Conservation (phyloP, 1,140 invertebrate genomes). For the Spodoptera frugiperda region DNA sequence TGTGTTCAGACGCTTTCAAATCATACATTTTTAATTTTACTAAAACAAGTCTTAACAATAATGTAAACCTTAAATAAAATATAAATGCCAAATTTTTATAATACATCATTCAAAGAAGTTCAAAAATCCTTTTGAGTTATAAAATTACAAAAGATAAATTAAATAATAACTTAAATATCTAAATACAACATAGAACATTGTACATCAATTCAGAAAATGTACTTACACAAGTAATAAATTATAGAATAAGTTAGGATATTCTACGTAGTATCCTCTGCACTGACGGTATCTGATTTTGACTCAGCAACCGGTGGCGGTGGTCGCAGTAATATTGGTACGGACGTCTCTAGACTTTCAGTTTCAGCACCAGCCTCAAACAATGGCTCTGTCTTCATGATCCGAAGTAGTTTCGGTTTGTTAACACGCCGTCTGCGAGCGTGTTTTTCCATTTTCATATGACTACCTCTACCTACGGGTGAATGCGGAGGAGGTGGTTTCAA, state of each 20-base stretch:
- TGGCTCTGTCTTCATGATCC: slow-evolving; percentile 73
- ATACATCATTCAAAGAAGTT: slow-evolving; percentile 20
- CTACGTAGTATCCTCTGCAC: slow-evolving; percentile 54
- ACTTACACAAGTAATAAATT: neutral
- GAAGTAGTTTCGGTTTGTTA: slow-evolving; percentile 69
- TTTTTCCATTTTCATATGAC: slow-evolving; percentile 70
- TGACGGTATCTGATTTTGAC: slow-evolving; percentile 64
- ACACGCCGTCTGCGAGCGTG: slow-evolving; percentile 63
- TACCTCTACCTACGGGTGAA: slow-evolving; percentile 55
- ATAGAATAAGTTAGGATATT: slow-evolving; percentile 2
- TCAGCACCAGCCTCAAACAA: slow-evolving; percentile 70
- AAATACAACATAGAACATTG: slow-evolving; percentile 39
- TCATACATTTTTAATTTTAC: slow-evolving; percentile 19
- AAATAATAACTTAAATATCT: slow-evolving; percentile 12
- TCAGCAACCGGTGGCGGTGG: slow-evolving; percentile 64
- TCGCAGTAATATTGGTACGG: slow-evolving; percentile 63
- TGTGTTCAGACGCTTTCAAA: neutral
- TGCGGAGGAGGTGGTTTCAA: slow-evolving; percentile 79
- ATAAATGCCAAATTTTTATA: slow-evolving; percentile 57
- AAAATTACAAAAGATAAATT: slow-evolving; percentile 23
- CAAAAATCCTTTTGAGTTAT: slow-evolving; percentile 1
- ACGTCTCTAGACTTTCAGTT: slow-evolving; percentile 55
- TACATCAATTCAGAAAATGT: slow-evolving; percentile 31
- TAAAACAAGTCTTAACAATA: slow-evolving; percentile 20
- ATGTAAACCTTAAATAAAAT: slow-evolving; percentile 42